Evolutionary conservation across 2,888 invertebrate genomes (phyloP).

Genomic region (Seira musarum): DNA sequence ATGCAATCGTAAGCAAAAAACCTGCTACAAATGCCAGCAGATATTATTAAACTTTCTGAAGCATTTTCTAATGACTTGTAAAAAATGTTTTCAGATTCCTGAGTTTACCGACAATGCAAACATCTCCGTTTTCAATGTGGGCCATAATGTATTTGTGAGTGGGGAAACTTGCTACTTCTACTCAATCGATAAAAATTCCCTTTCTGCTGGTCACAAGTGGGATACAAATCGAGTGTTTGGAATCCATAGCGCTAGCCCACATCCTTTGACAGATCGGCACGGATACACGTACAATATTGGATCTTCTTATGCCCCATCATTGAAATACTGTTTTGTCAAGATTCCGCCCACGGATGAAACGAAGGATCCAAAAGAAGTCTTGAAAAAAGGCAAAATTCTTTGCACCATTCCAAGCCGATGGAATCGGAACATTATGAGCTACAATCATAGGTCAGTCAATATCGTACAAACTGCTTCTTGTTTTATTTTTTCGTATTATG

Average conservation of each 20-base stretch:
- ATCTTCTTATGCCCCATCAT: constrained; percentile 71
- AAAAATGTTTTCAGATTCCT: constrained; percentile 65
- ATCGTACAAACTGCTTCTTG: background rate
- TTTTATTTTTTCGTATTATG: background rate
- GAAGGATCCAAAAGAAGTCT: constrained; percentile 62
- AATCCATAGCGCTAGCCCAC: constrained; percentile 73
- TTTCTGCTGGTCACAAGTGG: constrained; percentile 71
- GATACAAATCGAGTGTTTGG: constrained; percentile 71
- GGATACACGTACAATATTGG: constrained; percentile 72
- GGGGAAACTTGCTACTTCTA: constrained; percentile 74
- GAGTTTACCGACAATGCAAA: constrained; percentile 74
- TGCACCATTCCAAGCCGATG: constrained; percentile 59
- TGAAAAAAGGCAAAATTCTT: constrained; percentile 59
- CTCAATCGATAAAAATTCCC: constrained; percentile 72
- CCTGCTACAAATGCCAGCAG: background rate
- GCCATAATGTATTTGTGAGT: constrained; percentile 73
- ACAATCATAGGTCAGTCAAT: constrained; percentile 57
- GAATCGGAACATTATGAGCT: constrained; percentile 62
- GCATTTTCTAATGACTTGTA: background rate
- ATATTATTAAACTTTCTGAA: background rate
- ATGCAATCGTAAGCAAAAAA: constrained; percentile 49
- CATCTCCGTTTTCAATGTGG: constrained; percentile 73
- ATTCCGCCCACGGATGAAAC: constrained; percentile 68
- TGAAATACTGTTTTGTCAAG: constrained; percentile 71
- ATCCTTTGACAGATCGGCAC: constrained; percentile 71